Conservation (phyloP, 2,888 invertebrate species). For the Schrankia costaestrigalis region DNA sequence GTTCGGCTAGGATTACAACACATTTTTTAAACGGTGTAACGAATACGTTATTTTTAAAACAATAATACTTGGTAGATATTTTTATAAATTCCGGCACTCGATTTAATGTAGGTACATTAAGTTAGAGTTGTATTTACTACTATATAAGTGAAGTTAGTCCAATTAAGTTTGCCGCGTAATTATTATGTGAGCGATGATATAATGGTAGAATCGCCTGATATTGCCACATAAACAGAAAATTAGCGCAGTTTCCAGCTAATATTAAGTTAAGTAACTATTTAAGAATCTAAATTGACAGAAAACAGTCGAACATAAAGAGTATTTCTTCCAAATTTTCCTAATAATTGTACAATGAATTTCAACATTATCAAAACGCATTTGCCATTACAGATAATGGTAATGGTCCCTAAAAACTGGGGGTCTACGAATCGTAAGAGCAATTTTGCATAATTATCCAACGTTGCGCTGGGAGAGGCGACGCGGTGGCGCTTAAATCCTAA, state of each 20-base stretch:
- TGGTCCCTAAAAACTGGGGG: slow-evolving; percentile 73
- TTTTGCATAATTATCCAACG: slow-evolving; percentile 78
- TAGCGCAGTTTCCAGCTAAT: slow-evolving; percentile 10
- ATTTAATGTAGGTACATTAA: too few relatives aligned
- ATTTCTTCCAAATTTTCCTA: slow-evolving; percentile 56
- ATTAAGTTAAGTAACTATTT: slow-evolving; percentile 14
- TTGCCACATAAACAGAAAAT: slow-evolving; percentile 1
- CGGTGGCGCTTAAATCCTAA: slow-evolving; percentile 73
- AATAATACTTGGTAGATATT: not conserved
- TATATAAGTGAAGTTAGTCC: too few relatives aligned
- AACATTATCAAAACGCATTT: slow-evolving; percentile 75
- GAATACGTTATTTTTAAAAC: slow-evolving; percentile 13
- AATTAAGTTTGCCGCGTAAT: not conserved
- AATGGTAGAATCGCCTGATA: not conserved
- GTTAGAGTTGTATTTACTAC: too few relatives aligned
- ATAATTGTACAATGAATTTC: slow-evolving; percentile 71
- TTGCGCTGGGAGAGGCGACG: slow-evolving; percentile 56
- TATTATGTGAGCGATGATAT: slow-evolving; percentile 1
- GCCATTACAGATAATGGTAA: slow-evolving; percentile 76
- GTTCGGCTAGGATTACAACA: slow-evolving; percentile 57
- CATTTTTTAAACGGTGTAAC: slow-evolving; percentile 38
- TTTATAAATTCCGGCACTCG: too few relatives aligned
- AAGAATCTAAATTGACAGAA: slow-evolving; percentile 46
- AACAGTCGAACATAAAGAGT: slow-evolving; percentile 52
- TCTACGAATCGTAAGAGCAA: slow-evolving; percentile 74